Evolutionary conservation across 2,113 vertebrate genomes (phyloP).

Genomic region (Toxotes jaculatrix): DNA sequence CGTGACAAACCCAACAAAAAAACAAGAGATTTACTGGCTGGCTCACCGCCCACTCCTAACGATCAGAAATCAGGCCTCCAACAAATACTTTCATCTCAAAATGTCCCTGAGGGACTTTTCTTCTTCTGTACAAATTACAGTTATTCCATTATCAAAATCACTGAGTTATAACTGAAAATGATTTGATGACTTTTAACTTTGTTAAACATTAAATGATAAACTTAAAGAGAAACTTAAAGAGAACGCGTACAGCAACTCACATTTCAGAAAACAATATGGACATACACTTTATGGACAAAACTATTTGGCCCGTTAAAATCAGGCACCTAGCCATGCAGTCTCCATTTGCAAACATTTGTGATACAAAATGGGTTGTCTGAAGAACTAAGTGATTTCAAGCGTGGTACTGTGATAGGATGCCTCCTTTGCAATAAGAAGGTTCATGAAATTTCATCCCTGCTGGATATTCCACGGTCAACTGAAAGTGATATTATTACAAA

Average conservation of each 20-base stretch:
- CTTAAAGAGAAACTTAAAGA: not conserved
- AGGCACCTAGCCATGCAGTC: no score
- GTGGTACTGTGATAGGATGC: no score
- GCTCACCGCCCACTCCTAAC: not conserved
- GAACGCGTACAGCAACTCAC: not conserved
- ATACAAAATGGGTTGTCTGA: no score
- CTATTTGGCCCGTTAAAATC: no score
- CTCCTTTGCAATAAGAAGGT: no score
- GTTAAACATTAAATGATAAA: not conserved
- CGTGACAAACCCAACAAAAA: not conserved
- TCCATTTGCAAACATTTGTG: no score
- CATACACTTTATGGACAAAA: not conserved
- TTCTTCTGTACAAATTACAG: not conserved
- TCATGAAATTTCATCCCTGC: no score
- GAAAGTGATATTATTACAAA: no score
- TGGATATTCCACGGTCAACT: no score
- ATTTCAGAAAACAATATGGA: not conserved
- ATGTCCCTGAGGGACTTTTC: not conserved
- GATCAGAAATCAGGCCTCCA: not conserved
- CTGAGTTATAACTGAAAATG: not conserved
- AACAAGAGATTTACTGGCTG: not conserved
- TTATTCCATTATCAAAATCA: not conserved
- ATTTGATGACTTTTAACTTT: constrained; percentile 8
- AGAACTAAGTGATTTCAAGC: no score
- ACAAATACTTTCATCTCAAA: not conserved